Base-by-base conservation (phyloP, 2,797 vertebrate genomes). In the Sebastes cheni region DNA sequence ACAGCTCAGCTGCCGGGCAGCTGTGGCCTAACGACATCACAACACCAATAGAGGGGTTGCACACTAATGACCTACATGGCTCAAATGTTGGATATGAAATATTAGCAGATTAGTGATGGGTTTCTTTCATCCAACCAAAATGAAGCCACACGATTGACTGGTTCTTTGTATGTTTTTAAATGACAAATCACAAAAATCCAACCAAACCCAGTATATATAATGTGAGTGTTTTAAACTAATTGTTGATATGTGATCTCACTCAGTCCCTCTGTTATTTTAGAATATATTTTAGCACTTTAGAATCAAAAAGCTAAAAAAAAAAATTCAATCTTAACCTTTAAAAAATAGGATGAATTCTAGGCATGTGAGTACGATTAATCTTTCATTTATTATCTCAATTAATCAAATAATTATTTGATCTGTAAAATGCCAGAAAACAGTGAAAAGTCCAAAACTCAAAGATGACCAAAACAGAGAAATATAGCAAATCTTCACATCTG, bases 1-100 rank as follows among this genome's bases (percentile, higher is more conserved):
- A 77, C 3, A 50, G 42, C 42, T 50, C 89, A 82, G 71, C 86
- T 88, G 84, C 62, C 72, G 1, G 6, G 55, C 78, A 88, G 86
- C 82, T 88, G 80, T 20, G 20, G 32, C 77, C 50, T 72, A 68
- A 71, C 18, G 50, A 67, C 61, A 74, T 50, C 20, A 61, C 61
- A 54, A 39, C 61, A 69, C 8, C n/a, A 56, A 67, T 23, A 67
- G 22, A 52, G 58, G 8, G 23, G 20, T 55, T 30, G 13, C 54
- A 70, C 36, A 60, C 42, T 54, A 3, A 25, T 61, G 20, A 14
- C 13, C 18, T 20, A 29, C n/a, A 34, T 60, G n/a, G 25, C 6
- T 36, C 4, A 70, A 55, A 55, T 71, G 8, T 70, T 1, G 39
- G n/a, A 65, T 4, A 42, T 29, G 39, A 55, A 66, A 42, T 50